These are phyloP conservation scores for Orcinus orca DNA, from an alignment of 2,113 vertebrate species.

Conservation along the genomic window DNA sequence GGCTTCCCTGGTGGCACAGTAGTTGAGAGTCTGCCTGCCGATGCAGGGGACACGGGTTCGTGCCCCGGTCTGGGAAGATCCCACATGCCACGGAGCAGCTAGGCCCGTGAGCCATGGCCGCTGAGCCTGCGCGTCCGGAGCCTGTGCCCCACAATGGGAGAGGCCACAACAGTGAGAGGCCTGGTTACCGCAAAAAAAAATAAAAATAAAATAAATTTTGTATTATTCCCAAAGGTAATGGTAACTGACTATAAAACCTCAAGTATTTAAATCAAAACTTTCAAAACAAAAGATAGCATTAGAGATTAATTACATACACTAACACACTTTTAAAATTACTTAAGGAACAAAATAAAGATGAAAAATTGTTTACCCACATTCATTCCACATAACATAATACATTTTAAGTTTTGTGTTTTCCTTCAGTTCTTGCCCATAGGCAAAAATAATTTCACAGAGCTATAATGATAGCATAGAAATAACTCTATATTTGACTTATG, in stretches of 20 bases:
- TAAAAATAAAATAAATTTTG: no score
- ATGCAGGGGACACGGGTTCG: no score
- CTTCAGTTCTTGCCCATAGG: background rate
- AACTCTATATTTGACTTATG: background rate
- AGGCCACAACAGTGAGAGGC: no score
- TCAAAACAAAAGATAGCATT: background rate
- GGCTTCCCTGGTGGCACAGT: no score
- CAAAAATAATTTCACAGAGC: background rate
- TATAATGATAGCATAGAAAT: background rate
- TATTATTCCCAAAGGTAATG: background rate
- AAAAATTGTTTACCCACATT: background rate
- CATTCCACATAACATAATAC: background rate
- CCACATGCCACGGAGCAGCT: no score
- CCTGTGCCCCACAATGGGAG: no score
- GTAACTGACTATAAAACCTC: background rate
- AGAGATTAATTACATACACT: background rate
- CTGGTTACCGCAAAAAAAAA: no score
- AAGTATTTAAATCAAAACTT: slow-evolving; percentile 17
- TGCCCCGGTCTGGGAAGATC: no score
- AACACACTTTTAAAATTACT: background rate
- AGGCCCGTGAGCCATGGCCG: no score
- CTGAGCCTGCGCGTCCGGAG: no score
- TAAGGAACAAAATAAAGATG: background rate
- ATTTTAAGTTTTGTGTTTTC: background rate
- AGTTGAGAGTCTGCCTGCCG: no score